phyloP scores from a whole-genome alignment of 2,113 vertebrate genomes.

The Aptenodytes forsteri region DNA sequence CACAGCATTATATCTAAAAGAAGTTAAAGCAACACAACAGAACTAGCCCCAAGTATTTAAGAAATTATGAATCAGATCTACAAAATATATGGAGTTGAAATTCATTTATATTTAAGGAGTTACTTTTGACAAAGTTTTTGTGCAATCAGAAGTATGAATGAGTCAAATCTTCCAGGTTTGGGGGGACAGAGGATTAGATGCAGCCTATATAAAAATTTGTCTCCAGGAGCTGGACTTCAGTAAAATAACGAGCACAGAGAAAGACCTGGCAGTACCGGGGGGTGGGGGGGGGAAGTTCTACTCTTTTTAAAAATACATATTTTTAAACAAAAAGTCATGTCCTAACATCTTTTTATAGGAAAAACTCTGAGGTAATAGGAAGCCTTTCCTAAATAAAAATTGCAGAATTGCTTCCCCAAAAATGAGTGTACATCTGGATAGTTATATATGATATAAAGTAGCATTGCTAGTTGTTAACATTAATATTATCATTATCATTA shows the following conservation, averaged over 20 bases:
- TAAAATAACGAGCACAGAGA: background rate
- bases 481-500: background rate
- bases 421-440: background rate
- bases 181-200: background rate
- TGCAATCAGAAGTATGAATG: background rate
- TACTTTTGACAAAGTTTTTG: background rate
- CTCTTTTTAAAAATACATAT: background rate
- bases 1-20: background rate
- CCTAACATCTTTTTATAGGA: background rate
- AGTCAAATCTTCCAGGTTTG: background rate
- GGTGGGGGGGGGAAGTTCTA: background rate
- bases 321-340: background rate
- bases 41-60: background rate
- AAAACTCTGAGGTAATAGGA: background rate
- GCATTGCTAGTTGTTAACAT: background rate
- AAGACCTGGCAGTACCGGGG: background rate
- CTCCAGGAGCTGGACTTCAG: background rate
- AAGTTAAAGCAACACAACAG: background rate
- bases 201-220: background rate
- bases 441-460: background rate
- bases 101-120: background rate
- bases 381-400: background rate
- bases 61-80: background rate
- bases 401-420: background rate
- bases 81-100: background rate